A percentile compares a stretch with the other conserved stretches of the same genome.
These are phyloP conservation scores for Nannospalax galili DNA, from an alignment of 2,113 vertebrate species.

Conservation along the genomic window DNA sequence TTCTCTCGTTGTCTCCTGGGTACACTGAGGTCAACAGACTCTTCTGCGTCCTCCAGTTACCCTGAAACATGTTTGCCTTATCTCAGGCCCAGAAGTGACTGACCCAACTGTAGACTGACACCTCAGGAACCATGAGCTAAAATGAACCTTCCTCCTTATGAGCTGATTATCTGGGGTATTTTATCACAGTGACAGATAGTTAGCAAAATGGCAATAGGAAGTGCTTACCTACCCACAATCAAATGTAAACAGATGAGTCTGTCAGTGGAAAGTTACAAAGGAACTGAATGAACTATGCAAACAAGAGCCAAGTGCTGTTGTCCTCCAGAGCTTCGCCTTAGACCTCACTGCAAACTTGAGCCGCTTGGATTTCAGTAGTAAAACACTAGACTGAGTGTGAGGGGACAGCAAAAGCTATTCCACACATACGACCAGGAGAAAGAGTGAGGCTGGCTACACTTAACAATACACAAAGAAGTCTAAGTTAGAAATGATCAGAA, in stretches of 20 bases:
- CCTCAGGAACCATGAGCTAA: too few species aligned
- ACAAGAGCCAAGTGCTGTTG: too few species aligned
- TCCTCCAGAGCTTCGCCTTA: background rate
- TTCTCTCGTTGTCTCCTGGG: background rate
- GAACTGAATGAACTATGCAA: background rate
- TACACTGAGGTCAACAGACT: background rate
- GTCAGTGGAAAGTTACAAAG: background rate
- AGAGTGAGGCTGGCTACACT: background rate
- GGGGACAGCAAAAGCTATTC: background rate
- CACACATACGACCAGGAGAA: background rate
- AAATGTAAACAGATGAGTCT: background rate
- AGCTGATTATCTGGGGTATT: too few species aligned
- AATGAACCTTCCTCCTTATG: too few species aligned
- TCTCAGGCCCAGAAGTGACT: too few species aligned
- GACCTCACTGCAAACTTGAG: background rate
- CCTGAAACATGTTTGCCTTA: too few species aligned
- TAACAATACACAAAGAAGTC: background rate
- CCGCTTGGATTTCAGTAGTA: too few species aligned
- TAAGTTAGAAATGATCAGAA: background rate
- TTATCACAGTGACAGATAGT: background rate
- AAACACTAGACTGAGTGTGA: background rate
- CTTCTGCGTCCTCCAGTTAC: too few species aligned
- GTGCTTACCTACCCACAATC: background rate
- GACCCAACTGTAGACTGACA: too few species aligned
- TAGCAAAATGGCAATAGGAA: background rate